Evolutionary conservation across 35 echinoderm and acorn worm species (phyloP).

Genomic region (Ophioderma brevispina): DNA sequence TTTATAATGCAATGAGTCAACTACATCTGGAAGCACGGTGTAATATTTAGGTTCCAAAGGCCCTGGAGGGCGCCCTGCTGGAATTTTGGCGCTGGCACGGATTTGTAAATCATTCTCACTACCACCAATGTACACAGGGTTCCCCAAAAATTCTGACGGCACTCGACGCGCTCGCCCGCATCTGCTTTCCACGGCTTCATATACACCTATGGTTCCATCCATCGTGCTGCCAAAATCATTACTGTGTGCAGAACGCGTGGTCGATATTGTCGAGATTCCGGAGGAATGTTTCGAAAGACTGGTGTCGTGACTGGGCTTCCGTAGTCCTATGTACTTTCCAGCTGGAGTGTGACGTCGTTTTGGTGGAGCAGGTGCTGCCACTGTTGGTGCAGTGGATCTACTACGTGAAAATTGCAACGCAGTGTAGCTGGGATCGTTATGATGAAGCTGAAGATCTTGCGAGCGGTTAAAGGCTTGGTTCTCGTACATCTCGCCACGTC

Average conservation of each 20-base stretch:
- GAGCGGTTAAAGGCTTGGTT: neutral
- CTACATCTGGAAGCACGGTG: neutral
- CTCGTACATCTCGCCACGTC: neutral
- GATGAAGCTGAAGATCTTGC: neutral
- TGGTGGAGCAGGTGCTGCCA: neutral
- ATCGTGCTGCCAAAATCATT: neutral
- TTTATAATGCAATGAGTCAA: neutral
- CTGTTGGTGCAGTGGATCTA: neutral
- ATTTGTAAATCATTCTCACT: neutral
- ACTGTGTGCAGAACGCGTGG: neutral
- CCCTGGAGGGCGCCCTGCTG: neutral
- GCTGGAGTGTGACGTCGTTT: neutral
- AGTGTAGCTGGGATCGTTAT: neutral
- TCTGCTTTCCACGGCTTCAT: neutral
- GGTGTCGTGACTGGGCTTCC: neutral
- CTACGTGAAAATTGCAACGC: neutral
- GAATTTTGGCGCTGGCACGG: neutral
- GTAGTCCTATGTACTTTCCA: conserved; percentile 1
- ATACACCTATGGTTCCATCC: neutral
- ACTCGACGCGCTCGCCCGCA: neutral
- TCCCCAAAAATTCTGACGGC: neutral
- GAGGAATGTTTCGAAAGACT: neutral
- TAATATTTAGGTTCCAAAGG: neutral
- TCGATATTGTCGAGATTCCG: neutral
- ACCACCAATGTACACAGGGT: neutral